Evolutionary conservation across 1,140 invertebrate species (phyloP), one percentile per base, ranked within the genome.

Genomic region (Eurosta solidaginis): DNA sequence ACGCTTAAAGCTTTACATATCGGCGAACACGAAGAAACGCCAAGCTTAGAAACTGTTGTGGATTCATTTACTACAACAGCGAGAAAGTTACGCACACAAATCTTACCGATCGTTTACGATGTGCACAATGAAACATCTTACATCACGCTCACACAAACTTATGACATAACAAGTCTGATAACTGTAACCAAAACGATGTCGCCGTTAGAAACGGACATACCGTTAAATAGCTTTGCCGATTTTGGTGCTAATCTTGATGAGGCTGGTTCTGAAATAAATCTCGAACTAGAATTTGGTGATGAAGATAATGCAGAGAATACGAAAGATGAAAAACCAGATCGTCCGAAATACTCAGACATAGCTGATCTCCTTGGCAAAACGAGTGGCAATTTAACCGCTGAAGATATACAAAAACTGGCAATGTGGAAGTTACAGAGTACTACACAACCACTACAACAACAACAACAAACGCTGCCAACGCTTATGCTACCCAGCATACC

Each of bases 1-100:
- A 96, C 95, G 1, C 88, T 96, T 3, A 95, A 95, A 14, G 91
- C 95, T 0, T 92, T 96, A 80, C 92, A 92, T 47, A 88, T 96
- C 12, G 92, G 93, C 7, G 91, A 91, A 12, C 92, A 93, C 78
- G 90, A 92, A 80, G 93, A 93, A 81, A 96, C 94, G 1, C 94
- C 94, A 25, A 93, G 94, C 1, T 85, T 97, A 74, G 94, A 96
- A 89, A 97, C 95, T 0, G 89, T 96, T n/a, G 96, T 94, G 0
- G 95, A 97, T 88, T 95, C 94, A 1, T 96, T 96, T 88, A 96
- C 95, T 78, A 96, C 95, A 5, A 96, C 95, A 0, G 94, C 96
- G 87, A 92, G 93, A 1, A 92, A 96, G 88, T 87, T 96, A 1
- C 96, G 96, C 84, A 96, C 95, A 0, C 94, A 96, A 81, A 92